Conservation (phyloP, 2,797 vertebrate genomes). For the Chelonia mydas region DNA sequence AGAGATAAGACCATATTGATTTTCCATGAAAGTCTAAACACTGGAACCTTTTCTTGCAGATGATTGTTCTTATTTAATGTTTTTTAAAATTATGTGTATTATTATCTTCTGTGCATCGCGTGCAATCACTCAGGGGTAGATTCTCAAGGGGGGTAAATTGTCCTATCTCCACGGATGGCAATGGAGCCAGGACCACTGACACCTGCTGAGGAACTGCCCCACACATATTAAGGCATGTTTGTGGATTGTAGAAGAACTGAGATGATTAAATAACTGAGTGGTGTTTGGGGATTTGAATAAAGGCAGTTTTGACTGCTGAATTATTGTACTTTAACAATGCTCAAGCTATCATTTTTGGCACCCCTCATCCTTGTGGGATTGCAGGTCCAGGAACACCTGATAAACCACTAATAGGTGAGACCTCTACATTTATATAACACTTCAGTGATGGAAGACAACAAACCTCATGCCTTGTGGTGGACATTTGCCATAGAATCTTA, state of each 20-base stretch:
- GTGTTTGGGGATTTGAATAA: conserved; percentile 73
- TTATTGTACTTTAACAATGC: conserved; percentile 63
- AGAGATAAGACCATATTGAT: conserved; percentile 87
- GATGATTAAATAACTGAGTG: conserved; percentile 69
- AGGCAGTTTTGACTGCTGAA: conserved; percentile 79
- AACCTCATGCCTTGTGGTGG: neutral
- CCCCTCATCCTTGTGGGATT: neutral
- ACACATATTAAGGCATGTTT: conserved; percentile 55
- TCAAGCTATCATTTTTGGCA: conserved; percentile 78
- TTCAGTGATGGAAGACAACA: neutral
- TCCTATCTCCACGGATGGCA: conserved; percentile 46
- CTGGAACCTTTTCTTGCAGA: conserved; percentile 59
- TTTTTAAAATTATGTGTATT: conserved; percentile 23
- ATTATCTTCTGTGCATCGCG: conserved; percentile 52
- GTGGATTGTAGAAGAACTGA: conserved; percentile 34
- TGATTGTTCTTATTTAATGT: conserved; percentile 20
- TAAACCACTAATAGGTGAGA: neutral
- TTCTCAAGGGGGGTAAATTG: conserved; percentile 22
- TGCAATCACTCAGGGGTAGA: neutral
- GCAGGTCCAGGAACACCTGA: conserved; percentile 30
- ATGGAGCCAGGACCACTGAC: neutral
- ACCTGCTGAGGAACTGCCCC: conserved; percentile 32
- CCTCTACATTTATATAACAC: neutral
- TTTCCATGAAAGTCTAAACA: conserved; percentile 77
- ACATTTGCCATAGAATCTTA: neutral